phyloP scores from a whole-genome alignment of 2,888 invertebrate species.

The Allolobophora icterica region DNA sequence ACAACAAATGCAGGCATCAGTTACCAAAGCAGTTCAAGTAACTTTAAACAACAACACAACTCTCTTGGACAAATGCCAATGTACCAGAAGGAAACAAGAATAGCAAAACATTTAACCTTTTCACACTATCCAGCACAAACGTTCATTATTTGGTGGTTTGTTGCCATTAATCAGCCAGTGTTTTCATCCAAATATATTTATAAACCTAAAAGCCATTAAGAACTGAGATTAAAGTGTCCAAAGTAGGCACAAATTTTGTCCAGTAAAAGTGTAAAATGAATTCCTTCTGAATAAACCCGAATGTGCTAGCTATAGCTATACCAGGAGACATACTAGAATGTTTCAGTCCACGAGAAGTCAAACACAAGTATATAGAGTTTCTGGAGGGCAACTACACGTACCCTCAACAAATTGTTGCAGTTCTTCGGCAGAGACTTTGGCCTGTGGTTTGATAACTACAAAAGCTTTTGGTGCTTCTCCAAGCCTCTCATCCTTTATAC shows the following conservation, averaged over 20 bases:
- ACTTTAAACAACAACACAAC: too few species aligned
- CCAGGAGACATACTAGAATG: not conserved
- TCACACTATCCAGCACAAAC: not conserved
- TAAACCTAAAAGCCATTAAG: not conserved
- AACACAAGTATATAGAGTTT: too few species aligned
- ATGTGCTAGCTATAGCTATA: too few species aligned
- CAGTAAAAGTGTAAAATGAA: not conserved
- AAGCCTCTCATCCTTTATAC: conserved; percentile 32
- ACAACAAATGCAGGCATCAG: not conserved
- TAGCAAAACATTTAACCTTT: not conserved
- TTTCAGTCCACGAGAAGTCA: not conserved
- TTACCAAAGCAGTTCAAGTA: not conserved
- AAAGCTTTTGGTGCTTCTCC: conserved; percentile 43
- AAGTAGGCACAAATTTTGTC: not conserved
- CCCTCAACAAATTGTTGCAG: conserved; percentile 28
- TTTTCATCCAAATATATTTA: not conserved
- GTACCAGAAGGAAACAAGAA: too few species aligned
- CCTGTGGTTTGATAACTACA: conserved; percentile 36
- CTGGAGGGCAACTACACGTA: not conserved
- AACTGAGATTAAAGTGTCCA: not conserved
- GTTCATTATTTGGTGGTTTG: too few species aligned
- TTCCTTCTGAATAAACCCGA: not conserved
- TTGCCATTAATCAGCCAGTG: not conserved
- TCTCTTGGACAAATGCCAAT: too few species aligned
- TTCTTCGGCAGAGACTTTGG: conserved; percentile 32